A percentile compares a stretch with the other conserved stretches of the same genome.
Evolutionary conservation across 2,113 vertebrate species (phyloP).

Genomic region (Sphaerodactylus townsendi): DNA sequence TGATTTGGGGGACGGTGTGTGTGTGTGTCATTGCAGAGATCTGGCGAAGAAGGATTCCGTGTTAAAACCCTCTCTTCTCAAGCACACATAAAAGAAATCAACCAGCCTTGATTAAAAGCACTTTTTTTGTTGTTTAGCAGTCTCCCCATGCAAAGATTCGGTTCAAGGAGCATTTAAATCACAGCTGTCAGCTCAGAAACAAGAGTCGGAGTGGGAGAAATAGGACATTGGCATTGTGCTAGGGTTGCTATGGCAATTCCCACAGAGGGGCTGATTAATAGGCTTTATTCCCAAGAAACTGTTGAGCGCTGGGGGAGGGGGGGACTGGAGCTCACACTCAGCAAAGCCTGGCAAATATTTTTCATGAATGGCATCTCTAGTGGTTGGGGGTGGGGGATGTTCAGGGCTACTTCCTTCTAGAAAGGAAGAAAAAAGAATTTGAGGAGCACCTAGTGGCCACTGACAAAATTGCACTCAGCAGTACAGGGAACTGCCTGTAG

Average conservation of each 20-base stretch:
- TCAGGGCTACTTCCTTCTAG: not conserved
- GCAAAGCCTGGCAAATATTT: slow-evolving; percentile 45
- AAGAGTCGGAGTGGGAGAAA: slow-evolving; percentile 65
- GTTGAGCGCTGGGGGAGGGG: not conserved
- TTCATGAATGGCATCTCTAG: slow-evolving; percentile 55
- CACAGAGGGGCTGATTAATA: slow-evolving; percentile 67
- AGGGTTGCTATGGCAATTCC: slow-evolving; percentile 73
- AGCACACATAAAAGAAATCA: slow-evolving; percentile 53
- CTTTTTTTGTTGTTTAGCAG: not conserved
- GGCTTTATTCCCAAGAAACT: slow-evolving; percentile 76
- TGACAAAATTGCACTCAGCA: not conserved
- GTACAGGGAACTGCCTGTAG: slow-evolving; percentile 1
- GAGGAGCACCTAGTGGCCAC: slow-evolving; percentile 24
- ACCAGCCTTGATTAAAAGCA: slow-evolving; percentile 60
- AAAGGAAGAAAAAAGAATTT: slow-evolving; percentile 2
- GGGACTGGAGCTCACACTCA: slow-evolving; percentile 41
- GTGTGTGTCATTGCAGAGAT: slow-evolving; percentile 38
- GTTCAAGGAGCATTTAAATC: slow-evolving; percentile 79
- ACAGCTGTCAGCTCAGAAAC: slow-evolving; percentile 73
- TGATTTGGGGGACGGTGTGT: slow-evolving; percentile 25
- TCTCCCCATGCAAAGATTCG: slow-evolving; percentile 60
- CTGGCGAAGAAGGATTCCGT: not conserved
- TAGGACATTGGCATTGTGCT: slow-evolving; percentile 70
- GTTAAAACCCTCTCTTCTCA: slow-evolving; percentile 38
- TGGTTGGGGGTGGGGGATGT: slow-evolving; percentile 39